phyloP scores from a whole-genome alignment of 2,888 invertebrate genomes.

The Ceraclea dissimilis region DNA sequence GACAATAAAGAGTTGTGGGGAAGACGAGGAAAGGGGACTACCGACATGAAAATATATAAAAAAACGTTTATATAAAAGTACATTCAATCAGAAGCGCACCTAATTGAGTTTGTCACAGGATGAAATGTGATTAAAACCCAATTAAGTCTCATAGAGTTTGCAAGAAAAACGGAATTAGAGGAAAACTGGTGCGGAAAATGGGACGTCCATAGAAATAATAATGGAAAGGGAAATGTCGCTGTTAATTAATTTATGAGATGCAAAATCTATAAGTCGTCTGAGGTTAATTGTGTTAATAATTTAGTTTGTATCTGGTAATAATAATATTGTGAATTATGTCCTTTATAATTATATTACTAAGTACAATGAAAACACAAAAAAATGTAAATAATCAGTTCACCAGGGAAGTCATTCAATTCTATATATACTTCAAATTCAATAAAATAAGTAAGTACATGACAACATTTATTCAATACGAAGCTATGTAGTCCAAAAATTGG shows the following conservation, averaged over 20 bases:
- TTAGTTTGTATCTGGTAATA: too few relatives aligned
- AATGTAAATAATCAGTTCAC: too few relatives aligned
- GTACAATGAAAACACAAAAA: too few relatives aligned
- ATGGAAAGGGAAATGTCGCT: slow-evolving; percentile 1
- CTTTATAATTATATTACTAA: too few relatives aligned
- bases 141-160: slow-evolving; percentile 18
- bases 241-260: slow-evolving; percentile 21
- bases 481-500: too few relatives aligned
- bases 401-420: too few relatives aligned
- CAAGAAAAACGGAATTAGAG: slow-evolving; percentile 19
- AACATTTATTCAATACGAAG: too few relatives aligned
- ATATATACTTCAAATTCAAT: too few relatives aligned
- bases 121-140: slow-evolving; percentile 26
- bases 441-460: too few relatives aligned
- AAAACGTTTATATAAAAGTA: slow-evolving; percentile 1
- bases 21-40: slow-evolving; percentile 11
- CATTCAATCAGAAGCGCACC: slow-evolving; percentile 24
- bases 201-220: slow-evolving; percentile 15
- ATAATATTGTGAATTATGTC: too few relatives aligned
- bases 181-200: slow-evolving; percentile 16
- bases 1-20: slow-evolving; percentile 3
- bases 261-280: slow-evolving; percentile 16
- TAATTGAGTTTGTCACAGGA: slow-evolving; percentile 26
- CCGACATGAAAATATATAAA: slow-evolving; percentile 7
- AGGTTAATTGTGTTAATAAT: slow-evolving; percentile 15